Percentiles rank a stretch among this genome's conserved stretches.
These are phyloP conservation scores for Charina bottae DNA, from an alignment of 2,113 vertebrate species.

Conservation along the genomic window DNA sequence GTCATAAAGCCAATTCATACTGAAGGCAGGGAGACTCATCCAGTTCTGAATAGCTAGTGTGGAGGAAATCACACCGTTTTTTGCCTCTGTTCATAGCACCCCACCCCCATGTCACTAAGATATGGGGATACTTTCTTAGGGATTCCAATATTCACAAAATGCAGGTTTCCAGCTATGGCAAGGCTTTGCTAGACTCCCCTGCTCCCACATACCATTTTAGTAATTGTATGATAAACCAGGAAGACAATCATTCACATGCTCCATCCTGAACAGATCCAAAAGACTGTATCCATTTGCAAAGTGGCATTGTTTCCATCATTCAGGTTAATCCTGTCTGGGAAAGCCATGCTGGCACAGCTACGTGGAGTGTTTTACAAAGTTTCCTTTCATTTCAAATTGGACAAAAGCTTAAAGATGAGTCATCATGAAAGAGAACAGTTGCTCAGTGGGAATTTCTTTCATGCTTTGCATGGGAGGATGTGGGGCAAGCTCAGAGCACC, in stretches of 20 bases:
- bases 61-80: background rate
- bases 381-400: conserved; percentile 2
- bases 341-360: background rate
- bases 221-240: background rate
- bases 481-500: background rate
- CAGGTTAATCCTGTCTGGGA: background rate
- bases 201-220: background rate
- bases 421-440: conserved; percentile 1
- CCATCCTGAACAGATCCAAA: background rate
- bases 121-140: background rate
- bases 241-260: background rate
- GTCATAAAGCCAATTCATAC: background rate
- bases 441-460: background rate
- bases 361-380: background rate
- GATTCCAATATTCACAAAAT: background rate
- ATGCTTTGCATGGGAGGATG: background rate
- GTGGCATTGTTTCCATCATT: background rate
- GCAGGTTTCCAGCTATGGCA: too few relatives aligned
- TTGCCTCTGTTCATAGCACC: background rate
- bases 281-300: background rate
- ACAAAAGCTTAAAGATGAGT: conserved; percentile 10
- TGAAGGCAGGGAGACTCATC: background rate
- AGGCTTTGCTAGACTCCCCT: background rate
- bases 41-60: background rate
- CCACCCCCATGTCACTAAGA: background rate